Evolutionary conservation across 2,888 invertebrate genomes (phyloP), one percentile per base, ranked within the genome.

Genomic region (Oxystoma pomonae): DNA sequence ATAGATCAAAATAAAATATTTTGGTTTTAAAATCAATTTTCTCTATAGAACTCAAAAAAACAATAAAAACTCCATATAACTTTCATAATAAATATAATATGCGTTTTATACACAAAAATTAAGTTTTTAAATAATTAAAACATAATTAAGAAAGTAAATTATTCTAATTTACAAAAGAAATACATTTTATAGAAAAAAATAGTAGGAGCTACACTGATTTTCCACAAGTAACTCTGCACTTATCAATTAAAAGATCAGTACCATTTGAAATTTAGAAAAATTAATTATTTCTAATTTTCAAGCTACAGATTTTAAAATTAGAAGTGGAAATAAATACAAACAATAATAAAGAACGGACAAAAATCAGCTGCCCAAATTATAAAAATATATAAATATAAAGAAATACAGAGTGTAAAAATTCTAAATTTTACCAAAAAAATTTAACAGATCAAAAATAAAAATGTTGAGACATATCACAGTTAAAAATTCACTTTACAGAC

Each of bases 381-480:
- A n/a, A 35, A 7, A 35, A 35, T 12, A 35, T 35, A 35, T 7
- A 35, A 7, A 35, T 35, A 35, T 7, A 35, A 35, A 35, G 12
- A 12, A 35, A 35, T 35, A 35, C 12, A 35, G 12, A 35, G 35
- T 3, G 35, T 35, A 35, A 35, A 35, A 35, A 35, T 35, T 7
- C 35, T 35, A 35, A 35, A 7, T 35, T 35, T 35, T 35, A 7
- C 3, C 35, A 12, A 35, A 35, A 20, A 18, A 18, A 19, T 12
- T n/a, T 12, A 55, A n/a, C 16, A 55, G 16, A 57, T 20, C 7
- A 57, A 35, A 35, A 35, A 7, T 35, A 35, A 35, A 35, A 57
- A 57, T 12, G 21, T 20, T 57, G 57, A 57, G 5, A 35, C 35
- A n/a, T 20, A 57, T 57, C 21, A 57, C 57, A 57, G 57, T 57